These are phyloP conservation scores for Toxotes lorentzi DNA, from an alignment of 2,797 vertebrate species.

Conservation along the genomic window DNA sequence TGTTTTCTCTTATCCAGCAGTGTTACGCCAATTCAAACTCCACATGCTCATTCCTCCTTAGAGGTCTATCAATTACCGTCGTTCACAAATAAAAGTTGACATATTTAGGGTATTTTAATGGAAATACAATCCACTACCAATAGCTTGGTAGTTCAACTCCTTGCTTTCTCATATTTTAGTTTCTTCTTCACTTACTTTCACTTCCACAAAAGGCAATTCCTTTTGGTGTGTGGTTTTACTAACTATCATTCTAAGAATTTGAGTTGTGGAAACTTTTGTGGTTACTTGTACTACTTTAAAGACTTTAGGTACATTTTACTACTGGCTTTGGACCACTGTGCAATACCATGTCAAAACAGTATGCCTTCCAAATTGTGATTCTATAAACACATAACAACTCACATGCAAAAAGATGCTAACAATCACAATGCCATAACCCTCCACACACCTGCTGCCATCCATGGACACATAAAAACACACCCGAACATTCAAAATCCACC, in stretches of 20 bases:
- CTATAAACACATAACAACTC: constrained; percentile 1
- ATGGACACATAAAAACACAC: constrained; percentile 51
- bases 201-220: background rate
- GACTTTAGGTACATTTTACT: background rate
- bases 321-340: background rate
- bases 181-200: constrained; percentile 6
- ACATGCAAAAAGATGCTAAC: background rate
- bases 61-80: background rate
- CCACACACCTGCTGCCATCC: constrained; percentile 53
- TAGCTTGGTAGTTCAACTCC: background rate
- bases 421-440: constrained; percentile 17
- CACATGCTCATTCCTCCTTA: background rate
- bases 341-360: background rate
- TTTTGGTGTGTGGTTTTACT: background rate
- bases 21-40: background rate
- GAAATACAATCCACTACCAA: background rate
- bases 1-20: background rate
- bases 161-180: background rate
- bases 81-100: background rate
- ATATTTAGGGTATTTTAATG: background rate
- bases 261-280: background rate
- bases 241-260: background rate
- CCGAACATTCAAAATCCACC: constrained; percentile 33
- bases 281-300: background rate
- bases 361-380: background rate